Base-by-base conservation (phyloP, 2,888 invertebrate genomes). In the Apeira syringaria region DNA sequence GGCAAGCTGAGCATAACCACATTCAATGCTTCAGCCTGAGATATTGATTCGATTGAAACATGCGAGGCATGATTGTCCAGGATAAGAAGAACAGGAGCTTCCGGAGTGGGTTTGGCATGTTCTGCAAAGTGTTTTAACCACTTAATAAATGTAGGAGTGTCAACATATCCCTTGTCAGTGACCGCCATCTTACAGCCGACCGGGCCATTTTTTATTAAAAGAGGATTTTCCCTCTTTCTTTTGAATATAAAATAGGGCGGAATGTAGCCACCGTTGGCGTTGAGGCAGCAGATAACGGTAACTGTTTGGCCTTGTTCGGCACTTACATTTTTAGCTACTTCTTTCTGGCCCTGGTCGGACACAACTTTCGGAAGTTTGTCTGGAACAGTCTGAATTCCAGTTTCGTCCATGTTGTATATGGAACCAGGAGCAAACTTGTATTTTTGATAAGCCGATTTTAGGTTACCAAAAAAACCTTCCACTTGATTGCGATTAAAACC, bases 371-470 rank as follows among this genome's bases (percentile, higher is more conserved):
- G 36, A 20, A 22, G 28, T 29, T 37, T 37, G n/a, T 25, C 15
- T 13, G 33, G 28, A 15, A 28, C 28, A 15, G 28, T 28, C 15
- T 15, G 15, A 15, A 15, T 15, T 15, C 15, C 15, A 15, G 15
- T 15, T 15, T 15, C 15, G 15, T 15, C 35, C 12, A 29, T 30
- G 30, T 42, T 25, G 27, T 32, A 43, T 22, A 43, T 43, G 20
- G 27, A 28, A 20, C 27, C 22, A 28, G 43, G 43, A 27, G 32
- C 28, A 28, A 43, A 43, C 17, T 32, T 32, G 37, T 43, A 37
- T 22, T 32, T 25, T 32, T 30, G 20, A 36, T 37, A 37, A 26
- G 27, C 32, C 27, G 27, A 20, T 43, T 43, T 11, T 26, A 43
- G 37, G 32, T 43, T 27, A 15, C 2, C 15, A 15, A 15, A 15